Percentiles rank a stretch among this genome's conserved stretches.
Conservation (phyloP, 2,888 invertebrate genomes). For the Drosophila silvestris region DNA sequence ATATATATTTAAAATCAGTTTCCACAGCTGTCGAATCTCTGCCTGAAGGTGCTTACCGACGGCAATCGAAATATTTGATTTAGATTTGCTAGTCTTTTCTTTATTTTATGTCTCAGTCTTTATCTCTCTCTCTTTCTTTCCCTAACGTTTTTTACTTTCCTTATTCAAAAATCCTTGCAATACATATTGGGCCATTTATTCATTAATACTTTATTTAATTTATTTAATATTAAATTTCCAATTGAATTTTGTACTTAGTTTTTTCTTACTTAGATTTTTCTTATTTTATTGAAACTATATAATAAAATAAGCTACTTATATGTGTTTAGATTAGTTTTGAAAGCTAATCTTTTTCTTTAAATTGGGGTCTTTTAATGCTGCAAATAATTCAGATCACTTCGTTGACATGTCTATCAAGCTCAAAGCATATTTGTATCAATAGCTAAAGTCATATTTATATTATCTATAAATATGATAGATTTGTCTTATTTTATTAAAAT, state of each 20-base stretch:
- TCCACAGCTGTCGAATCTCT: not conserved
- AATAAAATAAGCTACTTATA: not conserved
- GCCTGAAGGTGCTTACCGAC: not conserved
- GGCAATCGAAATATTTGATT: not conserved
- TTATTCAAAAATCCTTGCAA: not conserved
- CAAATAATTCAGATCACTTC: too few relatives aligned
- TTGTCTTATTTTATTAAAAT: too few relatives aligned
- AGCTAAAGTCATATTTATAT: too few relatives aligned
- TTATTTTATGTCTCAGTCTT: not conserved
- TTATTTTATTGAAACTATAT: not conserved
- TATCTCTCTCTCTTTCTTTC: not conserved
- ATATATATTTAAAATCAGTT: not conserved
- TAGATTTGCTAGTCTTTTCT: not conserved
- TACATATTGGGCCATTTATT: too few relatives aligned
- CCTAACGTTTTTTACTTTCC: not conserved
- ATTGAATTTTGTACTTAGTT: too few relatives aligned
- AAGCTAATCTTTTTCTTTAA: too few relatives aligned
- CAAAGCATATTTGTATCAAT: too few relatives aligned
- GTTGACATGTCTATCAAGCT: too few relatives aligned
- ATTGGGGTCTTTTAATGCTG: too few relatives aligned
- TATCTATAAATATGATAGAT: too few relatives aligned
- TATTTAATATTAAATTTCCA: too few relatives aligned
- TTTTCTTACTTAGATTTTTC: not conserved
- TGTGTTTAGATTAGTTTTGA: not conserved
- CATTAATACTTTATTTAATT: too few relatives aligned